Conservation (phyloP, 2,113 vertebrate species). For the Vulpes vulpes region DNA sequence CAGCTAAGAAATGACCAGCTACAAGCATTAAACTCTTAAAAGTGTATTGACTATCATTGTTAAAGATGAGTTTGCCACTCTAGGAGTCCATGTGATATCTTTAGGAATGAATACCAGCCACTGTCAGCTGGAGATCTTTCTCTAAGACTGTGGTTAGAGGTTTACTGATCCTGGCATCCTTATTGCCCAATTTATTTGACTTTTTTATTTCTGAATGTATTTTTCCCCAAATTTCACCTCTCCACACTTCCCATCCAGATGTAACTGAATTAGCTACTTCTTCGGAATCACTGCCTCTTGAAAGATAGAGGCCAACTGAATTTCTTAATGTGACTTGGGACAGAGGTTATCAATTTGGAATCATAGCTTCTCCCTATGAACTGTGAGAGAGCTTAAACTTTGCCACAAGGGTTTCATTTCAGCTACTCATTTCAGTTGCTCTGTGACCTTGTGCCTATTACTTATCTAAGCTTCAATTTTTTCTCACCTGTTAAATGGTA, state of each 20-base stretch:
- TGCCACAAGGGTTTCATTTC: neutral
- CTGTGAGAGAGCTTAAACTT: neutral
- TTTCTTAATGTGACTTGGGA: neutral
- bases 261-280: neutral
- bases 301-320: neutral
- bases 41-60: neutral
- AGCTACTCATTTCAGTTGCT: slow-evolving; percentile 19
- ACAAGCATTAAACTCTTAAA: neutral
- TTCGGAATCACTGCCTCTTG: neutral
- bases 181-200: neutral
- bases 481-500: neutral
- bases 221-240: neutral
- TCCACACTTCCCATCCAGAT: neutral
- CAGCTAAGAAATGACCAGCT: neutral
- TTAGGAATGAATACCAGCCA: neutral
- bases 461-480: neutral
- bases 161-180: neutral
- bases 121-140: neutral
- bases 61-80: neutral
- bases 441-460: neutral
- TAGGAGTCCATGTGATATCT: neutral
- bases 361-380: neutral
- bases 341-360: neutral
- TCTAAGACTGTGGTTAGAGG: neutral
- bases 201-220: neutral